Evolutionary conservation across 2,113 vertebrate species (phyloP), one percentile per base, ranked within the genome.

Genomic region (Ameiurus melas): DNA sequence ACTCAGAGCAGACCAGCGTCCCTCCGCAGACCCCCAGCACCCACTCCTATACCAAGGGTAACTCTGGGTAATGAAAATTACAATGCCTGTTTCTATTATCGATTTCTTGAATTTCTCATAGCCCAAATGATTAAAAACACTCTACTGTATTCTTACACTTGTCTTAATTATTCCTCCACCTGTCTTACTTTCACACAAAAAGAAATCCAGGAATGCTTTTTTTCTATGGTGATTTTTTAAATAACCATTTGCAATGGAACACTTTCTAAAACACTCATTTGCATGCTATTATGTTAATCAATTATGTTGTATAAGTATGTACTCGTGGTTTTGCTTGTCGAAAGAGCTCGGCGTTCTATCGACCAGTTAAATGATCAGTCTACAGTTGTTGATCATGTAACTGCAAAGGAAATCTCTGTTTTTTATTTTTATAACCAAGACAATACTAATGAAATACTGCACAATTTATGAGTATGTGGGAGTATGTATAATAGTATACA

Each of bases 1-100:
- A 95, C 92, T 87, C 88, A 89, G 86, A 85, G 87, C 91, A 93
- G 86, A 91, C 68, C 36, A 85, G 73, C 92, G 16, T 0, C 82
- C 86, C 30, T 80, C 80, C 57, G 73, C 33, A 86, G 30, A 66
- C 84, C 66, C 2, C n/a, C 89, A 47, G 55, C 53, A 84, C 91
- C 85, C 30, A 84, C 77, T 36, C 86, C 89, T 91, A 73, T 43
- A 84, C 57, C 91, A 90, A 93, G 92, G 89, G 92, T 91, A 85
- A 93, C 94, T 92, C 81, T 92, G 89, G 95, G 95, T 96, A 95
- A 96, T 92, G 57, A 62, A 64, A 86, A 66, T 33, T 6, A 79
- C n/a, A 71, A 17, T 71, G 33, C 1, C 25, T 25, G 2, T 62
- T 83, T 71, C 39, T 57, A 13, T 86, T 77, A 64, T 36, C 22